Evolutionary conservation across 2,888 invertebrate species (phyloP).

Genomic region (Synanthedon andrenaeformis): DNA sequence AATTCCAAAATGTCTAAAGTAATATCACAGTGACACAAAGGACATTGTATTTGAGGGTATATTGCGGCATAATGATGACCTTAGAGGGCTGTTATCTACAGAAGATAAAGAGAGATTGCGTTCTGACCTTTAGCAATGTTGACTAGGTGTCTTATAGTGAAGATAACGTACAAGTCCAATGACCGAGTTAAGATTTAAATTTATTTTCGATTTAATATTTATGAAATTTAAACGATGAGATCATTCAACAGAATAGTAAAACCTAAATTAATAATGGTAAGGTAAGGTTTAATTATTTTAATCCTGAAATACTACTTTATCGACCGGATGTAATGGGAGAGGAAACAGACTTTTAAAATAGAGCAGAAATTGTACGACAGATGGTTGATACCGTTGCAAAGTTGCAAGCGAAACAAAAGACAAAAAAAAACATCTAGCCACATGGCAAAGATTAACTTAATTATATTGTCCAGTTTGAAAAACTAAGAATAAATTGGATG

Average conservation of each 20-base stretch:
- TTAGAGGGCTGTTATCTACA: conserved; percentile 46
- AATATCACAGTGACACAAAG: conserved; percentile 14
- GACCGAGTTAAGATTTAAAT: conserved; percentile 37
- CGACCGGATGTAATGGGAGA: conserved; percentile 58
- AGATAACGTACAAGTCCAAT: conserved; percentile 57
- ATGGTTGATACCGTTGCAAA: conserved; percentile 35
- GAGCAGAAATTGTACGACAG: conserved; percentile 41
- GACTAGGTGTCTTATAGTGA: conserved; percentile 44
- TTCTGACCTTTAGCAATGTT: conserved; percentile 56
- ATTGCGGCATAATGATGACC: conserved; percentile 54
- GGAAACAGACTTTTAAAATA: conserved; percentile 43
- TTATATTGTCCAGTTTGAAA: conserved; percentile 18
- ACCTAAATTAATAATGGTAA: background rate
- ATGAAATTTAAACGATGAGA: background rate
- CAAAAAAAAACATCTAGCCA: conserved; percentile 17
- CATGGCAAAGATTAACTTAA: conserved; percentile 22
- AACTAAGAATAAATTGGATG: conserved; percentile 21
- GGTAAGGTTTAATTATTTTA: background rate
- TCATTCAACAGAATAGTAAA: background rate
- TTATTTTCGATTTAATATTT: background rate
- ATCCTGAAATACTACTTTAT: conserved; percentile 38
- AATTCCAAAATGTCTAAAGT: conserved; percentile 1
- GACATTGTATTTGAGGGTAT: conserved; percentile 13
- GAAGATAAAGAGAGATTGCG: conserved; percentile 55
- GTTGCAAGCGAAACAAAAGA: conserved; percentile 27